Conservation (phyloP, 2,888 invertebrate species). For the Rhimphoctona megacephalus region DNA sequence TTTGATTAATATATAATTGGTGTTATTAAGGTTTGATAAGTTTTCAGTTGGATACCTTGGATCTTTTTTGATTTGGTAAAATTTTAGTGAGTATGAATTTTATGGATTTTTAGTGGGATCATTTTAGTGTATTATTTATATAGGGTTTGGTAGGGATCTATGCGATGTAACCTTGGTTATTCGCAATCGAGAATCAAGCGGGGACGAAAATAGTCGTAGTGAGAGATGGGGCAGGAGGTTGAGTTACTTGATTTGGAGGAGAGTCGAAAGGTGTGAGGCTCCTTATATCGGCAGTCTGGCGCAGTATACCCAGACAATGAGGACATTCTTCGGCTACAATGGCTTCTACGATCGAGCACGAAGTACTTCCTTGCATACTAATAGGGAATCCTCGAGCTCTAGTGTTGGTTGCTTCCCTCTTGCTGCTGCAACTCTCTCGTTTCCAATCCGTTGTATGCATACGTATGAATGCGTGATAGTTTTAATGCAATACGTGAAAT, state of each 20-base stretch:
- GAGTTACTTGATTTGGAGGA: constrained; percentile 44
- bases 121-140: too few species aligned
- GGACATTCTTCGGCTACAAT: constrained; percentile 84
- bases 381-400: constrained; percentile 75
- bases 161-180: constrained; percentile 24
- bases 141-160: too few species aligned
- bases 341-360: constrained; percentile 82
- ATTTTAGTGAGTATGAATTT: too few species aligned
- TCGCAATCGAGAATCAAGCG: background rate
- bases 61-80: too few species aligned
- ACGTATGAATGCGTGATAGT: constrained; percentile 38
- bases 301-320: constrained; percentile 78
- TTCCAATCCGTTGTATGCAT: constrained; percentile 25
- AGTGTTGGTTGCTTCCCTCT: constrained; percentile 48
- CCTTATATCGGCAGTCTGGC: constrained; percentile 44
- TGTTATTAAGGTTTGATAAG: too few species aligned
- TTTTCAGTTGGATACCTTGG: too few species aligned
- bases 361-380: constrained; percentile 83
- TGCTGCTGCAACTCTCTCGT: constrained; percentile 25
- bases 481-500: constrained; percentile 20
- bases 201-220: constrained; percentile 42
- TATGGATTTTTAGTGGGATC: too few species aligned
- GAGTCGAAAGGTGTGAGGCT: constrained; percentile 48
- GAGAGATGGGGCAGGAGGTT: constrained; percentile 22
- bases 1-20: too few species aligned